Conservation (phyloP, 2,888 invertebrate genomes). For the Hirudinaria manillensis region DNA sequence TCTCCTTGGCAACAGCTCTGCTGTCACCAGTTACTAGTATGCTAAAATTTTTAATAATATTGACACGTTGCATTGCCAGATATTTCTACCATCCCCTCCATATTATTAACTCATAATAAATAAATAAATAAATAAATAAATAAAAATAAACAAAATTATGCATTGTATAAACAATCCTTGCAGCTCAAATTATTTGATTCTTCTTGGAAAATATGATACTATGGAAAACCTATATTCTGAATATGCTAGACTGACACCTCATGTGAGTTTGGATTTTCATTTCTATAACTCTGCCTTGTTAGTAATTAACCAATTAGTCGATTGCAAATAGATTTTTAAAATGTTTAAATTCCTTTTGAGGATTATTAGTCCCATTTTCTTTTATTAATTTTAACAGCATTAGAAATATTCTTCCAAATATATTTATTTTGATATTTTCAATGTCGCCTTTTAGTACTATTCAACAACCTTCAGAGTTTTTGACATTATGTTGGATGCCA, state of each 20-base stretch:
- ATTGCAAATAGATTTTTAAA: background rate
- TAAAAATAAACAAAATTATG: too few relatives aligned
- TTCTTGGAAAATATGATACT: background rate
- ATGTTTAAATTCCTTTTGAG: background rate
- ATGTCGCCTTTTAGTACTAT: background rate
- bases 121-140: background rate
- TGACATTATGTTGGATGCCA: background rate
- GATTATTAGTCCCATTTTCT: too few relatives aligned
- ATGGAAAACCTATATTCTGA: background rate
- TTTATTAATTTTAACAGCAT: too few relatives aligned
- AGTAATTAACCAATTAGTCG: background rate
- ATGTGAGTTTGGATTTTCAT: background rate
- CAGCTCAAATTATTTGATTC: slow-evolving; percentile 11
- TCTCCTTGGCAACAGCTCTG: too few relatives aligned
- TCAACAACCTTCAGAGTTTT: background rate
- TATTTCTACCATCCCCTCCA: too few relatives aligned
- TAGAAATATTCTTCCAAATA: too few relatives aligned
- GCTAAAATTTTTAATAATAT: too few relatives aligned
- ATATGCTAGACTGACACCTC: background rate
- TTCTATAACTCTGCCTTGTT: background rate
- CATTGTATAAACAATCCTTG: background rate
- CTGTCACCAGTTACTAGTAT: too few relatives aligned
- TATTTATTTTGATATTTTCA: background rate
- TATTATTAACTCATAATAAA: background rate
- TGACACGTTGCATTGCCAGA: too few relatives aligned